Evolutionary conservation across 2,888 invertebrate genomes (phyloP).

Genomic region (Ypsolopha sequella): DNA sequence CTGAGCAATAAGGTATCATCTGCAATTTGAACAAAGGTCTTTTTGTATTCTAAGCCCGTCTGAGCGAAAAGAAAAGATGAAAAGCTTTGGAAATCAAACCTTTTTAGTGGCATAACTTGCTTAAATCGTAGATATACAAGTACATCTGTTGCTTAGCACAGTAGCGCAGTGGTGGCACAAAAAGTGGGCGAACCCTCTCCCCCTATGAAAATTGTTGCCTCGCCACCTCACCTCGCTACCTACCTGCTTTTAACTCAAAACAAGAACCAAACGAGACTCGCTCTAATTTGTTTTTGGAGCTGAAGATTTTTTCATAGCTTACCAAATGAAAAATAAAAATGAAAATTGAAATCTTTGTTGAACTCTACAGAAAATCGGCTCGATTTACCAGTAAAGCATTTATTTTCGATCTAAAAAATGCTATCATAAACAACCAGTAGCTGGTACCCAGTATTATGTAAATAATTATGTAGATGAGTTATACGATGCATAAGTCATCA

Average conservation of each 20-base stretch:
- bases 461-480: no score
- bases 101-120: not conserved
- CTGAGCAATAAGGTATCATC: not conserved
- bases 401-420: no score
- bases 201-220: constrained; percentile 42
- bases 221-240: constrained; percentile 8
- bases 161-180: not conserved
- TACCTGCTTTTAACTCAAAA: not conserved
- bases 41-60: not conserved
- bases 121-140: not conserved
- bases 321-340: no score
- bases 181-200: constrained; percentile 17
- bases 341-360: no score
- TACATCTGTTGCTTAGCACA: not conserved
- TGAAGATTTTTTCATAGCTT: no score
- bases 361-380: no score
- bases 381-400: no score
- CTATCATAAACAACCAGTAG: no score
- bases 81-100: not conserved
- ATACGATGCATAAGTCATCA: no score
- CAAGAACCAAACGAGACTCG: no score
- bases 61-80: not conserved
- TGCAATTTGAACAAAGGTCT: not conserved
- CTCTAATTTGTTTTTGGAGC: no score
- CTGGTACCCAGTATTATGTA: no score